A percentile compares a stretch with the other conserved stretches of the same genome.
phyloP scores from a whole-genome alignment of 92 coral and sea anemone genomes.

The Zoanthus sansibaricus region DNA sequence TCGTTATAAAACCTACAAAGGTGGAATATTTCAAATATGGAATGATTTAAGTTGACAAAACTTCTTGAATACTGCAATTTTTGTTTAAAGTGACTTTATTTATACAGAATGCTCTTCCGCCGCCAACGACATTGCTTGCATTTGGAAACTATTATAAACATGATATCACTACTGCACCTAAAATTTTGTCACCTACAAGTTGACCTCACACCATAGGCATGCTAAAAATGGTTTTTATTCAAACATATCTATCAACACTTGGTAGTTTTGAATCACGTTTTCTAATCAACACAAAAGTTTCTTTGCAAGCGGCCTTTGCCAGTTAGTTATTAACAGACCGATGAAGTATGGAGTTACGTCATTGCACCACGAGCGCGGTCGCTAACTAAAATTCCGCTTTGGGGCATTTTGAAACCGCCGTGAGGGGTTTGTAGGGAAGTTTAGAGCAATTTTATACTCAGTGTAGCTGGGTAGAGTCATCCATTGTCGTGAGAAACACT shows the following conservation, averaged over 20 bases:
- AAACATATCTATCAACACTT: conserved; percentile 2
- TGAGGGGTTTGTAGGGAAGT: neutral
- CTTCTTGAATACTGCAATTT: neutral
- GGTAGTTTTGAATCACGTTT: neutral
- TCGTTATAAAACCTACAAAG: neutral
- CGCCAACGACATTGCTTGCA: conserved; percentile 1
- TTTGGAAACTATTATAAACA: neutral
- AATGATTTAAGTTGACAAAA: neutral
- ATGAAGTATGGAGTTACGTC: neutral
- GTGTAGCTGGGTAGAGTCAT: no score
- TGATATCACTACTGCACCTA: conserved; percentile 1
- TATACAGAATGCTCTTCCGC: conserved; percentile 7
- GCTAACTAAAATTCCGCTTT: conserved; percentile 20
- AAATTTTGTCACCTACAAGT: neutral
- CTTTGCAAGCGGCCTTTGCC: neutral
- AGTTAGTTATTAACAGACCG: neutral
- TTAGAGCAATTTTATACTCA: no score
- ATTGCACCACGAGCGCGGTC: neutral
- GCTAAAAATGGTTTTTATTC: neutral
- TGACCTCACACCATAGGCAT: conserved; percentile 16
- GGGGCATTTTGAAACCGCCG: neutral
- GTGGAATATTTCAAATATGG: neutral
- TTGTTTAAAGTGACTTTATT: conserved; percentile 14
- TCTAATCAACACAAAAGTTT: neutral
- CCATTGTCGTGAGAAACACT: no score